These are phyloP conservation scores for Pomatostomus ruficeps DNA, from an alignment of 2,113 vertebrate species.

Conservation along the genomic window DNA sequence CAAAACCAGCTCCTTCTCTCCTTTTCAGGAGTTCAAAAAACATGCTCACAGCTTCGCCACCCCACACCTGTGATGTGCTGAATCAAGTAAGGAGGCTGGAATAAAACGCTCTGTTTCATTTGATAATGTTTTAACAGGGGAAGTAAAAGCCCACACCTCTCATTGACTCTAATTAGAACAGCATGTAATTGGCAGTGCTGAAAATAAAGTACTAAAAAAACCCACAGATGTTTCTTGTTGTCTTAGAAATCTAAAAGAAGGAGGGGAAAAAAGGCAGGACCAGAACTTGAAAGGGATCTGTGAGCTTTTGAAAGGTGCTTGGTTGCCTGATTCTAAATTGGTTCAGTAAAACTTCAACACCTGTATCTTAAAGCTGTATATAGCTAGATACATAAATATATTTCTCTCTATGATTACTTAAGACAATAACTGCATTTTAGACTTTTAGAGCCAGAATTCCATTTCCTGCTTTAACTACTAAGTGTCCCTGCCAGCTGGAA, in stretches of 20 bases:
- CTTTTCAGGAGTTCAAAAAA: not conserved
- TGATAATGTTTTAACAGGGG: not conserved
- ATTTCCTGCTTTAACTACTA: not conserved
- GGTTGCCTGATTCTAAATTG: not conserved
- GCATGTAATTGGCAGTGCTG: not conserved
- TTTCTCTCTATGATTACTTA: not conserved
- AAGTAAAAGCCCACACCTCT: not conserved
- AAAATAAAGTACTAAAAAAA: not conserved
- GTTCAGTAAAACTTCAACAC: not conserved
- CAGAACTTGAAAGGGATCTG: not conserved
- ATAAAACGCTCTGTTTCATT: not conserved
- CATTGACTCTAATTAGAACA: slow-evolving; percentile 15
- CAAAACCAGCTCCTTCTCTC: not conserved
- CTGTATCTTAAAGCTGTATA: not conserved
- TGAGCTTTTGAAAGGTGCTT: not conserved
- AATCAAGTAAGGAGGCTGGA: not conserved
- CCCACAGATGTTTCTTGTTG: not conserved
- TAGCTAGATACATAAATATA: too few relatives aligned
- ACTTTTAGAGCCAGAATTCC: not conserved
- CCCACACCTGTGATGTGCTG: not conserved
- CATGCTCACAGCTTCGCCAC: not conserved
- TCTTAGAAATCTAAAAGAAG: not conserved
- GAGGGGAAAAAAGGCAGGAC: not conserved
- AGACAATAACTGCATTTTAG: not conserved
- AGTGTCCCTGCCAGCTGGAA: not conserved